Percentiles rank a stretch among this genome's conserved stretches.
Conservation (phyloP, 37 sponge, comb jelly and placozoan genomes). For the Agelas oroides region DNA sequence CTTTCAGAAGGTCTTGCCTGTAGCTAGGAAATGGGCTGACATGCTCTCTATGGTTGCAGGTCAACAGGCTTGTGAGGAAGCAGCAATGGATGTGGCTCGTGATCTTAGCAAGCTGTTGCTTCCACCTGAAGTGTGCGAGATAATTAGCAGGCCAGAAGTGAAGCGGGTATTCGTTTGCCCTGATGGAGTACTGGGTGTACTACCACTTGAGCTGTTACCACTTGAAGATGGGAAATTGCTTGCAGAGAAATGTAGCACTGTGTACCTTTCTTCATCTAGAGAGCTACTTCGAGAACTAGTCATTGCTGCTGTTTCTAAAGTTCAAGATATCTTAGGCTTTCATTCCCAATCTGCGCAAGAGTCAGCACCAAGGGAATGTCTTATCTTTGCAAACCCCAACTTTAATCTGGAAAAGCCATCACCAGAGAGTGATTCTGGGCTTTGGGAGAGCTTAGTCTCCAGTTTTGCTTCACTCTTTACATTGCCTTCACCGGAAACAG, state of each 20-base stretch:
- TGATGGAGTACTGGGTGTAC: constrained; percentile 14
- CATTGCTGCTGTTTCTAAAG: neutral
- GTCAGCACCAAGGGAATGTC: neutral
- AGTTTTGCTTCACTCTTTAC: constrained; percentile 31
- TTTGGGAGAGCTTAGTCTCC: neutral
- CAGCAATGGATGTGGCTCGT: neutral
- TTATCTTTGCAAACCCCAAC: constrained; percentile 32
- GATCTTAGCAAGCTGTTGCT: constrained; percentile 18
- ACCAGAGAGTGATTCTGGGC: neutral
- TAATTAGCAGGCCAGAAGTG: neutral
- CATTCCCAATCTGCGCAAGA: neutral
- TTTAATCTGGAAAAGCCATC: constrained; percentile 14
- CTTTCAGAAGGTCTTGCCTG: neutral
- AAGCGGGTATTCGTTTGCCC: constrained; percentile 45
- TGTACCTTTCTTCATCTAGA: constrained; percentile 22
- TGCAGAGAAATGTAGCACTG: constrained; percentile 12
- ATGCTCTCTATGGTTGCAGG: neutral
- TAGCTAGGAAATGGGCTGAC: constrained; percentile 15
- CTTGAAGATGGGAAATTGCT: constrained; percentile 22
- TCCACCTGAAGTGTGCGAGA: constrained; percentile 1
- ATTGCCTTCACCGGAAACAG: neutral
- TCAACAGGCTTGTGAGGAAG: constrained; percentile 1
- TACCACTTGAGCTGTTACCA: constrained; percentile 29
- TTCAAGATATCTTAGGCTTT: neutral
- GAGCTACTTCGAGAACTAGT: constrained; percentile 24